A percentile compares a stretch with the other conserved stretches of the same genome.
These are phyloP conservation scores for Amphipoea oculea DNA, from an alignment of 2,888 invertebrate genomes.

Conservation along the genomic window DNA sequence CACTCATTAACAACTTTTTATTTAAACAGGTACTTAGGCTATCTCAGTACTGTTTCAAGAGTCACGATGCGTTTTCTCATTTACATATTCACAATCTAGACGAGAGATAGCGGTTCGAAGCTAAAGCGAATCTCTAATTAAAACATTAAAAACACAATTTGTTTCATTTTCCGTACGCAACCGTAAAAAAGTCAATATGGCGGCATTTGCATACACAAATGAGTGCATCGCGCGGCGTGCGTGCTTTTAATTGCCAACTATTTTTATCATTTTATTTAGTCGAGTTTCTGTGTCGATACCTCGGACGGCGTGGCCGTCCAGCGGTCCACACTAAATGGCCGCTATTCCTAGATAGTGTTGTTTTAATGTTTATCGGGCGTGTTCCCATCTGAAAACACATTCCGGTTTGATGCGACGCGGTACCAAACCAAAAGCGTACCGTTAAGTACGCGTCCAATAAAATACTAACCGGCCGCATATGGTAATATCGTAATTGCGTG, in stretches of 20 bases:
- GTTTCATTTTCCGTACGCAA: slow-evolving; percentile 75
- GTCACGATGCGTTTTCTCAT: slow-evolving; percentile 79
- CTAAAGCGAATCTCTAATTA: slow-evolving; percentile 81
- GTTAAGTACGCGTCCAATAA: slow-evolving; percentile 82
- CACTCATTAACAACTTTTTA: slow-evolving; percentile 73
- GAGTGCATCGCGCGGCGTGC: slow-evolving; percentile 72
- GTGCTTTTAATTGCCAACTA: slow-evolving; percentile 80
- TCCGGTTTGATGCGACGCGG: slow-evolving; percentile 73
- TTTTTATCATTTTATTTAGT: slow-evolving; percentile 72
- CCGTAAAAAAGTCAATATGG: slow-evolving; percentile 76
- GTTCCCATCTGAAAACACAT: slow-evolving; percentile 67
- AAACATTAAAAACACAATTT: slow-evolving; percentile 85
- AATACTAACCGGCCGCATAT: slow-evolving; percentile 79
- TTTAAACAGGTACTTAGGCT: slow-evolving; percentile 57
- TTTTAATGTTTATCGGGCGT: slow-evolving; percentile 68
- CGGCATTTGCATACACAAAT: slow-evolving; percentile 80
- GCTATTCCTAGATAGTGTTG: slow-evolving; percentile 70
- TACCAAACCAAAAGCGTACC: slow-evolving; percentile 75
- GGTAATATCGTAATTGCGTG: slow-evolving; percentile 85
- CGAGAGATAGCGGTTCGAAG: slow-evolving; percentile 77
- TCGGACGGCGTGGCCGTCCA: slow-evolving; percentile 10
- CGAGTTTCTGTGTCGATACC: slow-evolving; percentile 65
- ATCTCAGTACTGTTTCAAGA: slow-evolving; percentile 77
- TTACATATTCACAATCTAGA: slow-evolving; percentile 80
- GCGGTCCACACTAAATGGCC: slow-evolving; percentile 61